Base-by-base conservation (phyloP, 2,888 invertebrate species). In the Trachelus tabidus region DNA sequence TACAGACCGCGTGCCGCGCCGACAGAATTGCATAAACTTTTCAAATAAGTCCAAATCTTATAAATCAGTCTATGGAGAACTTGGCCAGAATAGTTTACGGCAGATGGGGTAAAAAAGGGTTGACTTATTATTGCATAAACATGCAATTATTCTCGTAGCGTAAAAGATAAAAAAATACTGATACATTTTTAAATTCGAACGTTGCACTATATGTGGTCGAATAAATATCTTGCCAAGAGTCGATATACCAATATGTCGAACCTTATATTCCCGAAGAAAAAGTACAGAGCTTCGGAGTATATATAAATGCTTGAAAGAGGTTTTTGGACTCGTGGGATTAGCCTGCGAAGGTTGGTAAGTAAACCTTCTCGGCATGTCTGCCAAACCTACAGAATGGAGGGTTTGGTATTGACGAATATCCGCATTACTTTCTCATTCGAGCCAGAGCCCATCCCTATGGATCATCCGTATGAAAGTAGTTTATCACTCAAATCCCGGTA, bases 1-100 rank as follows among this genome's bases (percentile, higher is more conserved):
- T 87, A 86, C 85, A 82, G 78, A 75, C 80, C 76, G 75, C 77
- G 80, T 78, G 81, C 68, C 83, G 79, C 79, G 82, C 78, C 79
- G 79, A 77, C 77, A 81, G 86, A 85, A 90, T 89, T 88, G 88
- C 88, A 87, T 85, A 85, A 90, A 89, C 88, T 90, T 90, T 90
- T 87, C 90, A 87, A 89, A 90, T 90, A 89, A 90, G 85, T 86
- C 83, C 81, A 80, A 84, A 86, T 84, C 80, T 83, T 84, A 87
- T 87, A 87, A 87, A 87, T 88, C 87, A 76, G 23, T 56, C 56
- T 23, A 23, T 82, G 79, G 80, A 77, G 40, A 73, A n/a, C 56
- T 73, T 34, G 68, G 12, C 12, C 11, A n/a, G 33, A 33, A 40
- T 69, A 69, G 35, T 68, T 15, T 12, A 6, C 68, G 56, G 6